phyloP scores from a whole-genome alignment of 37 sponge, comb jelly and placozoan species.

The Agelas oroides region DNA sequence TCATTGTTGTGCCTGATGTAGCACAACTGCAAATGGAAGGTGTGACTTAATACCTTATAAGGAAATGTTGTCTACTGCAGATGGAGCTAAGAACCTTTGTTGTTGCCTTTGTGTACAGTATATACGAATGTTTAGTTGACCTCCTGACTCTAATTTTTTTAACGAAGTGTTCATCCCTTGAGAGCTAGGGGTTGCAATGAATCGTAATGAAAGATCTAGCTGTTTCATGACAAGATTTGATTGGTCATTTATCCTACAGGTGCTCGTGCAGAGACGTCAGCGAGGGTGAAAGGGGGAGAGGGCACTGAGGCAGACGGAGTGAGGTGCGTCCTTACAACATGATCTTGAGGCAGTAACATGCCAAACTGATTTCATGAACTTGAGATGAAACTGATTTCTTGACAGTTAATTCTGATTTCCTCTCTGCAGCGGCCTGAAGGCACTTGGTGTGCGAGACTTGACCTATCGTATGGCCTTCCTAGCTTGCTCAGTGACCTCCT shows the following conservation, averaged over 20 bases:
- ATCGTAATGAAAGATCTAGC: too few species aligned
- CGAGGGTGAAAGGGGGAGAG: conserved; percentile 49
- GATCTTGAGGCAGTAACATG: background rate
- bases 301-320: conserved; percentile 78
- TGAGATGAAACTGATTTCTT: background rate
- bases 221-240: too few species aligned
- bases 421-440: conserved; percentile 83
- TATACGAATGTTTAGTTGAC: too few species aligned
- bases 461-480: conserved; percentile 96
- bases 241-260: too few species aligned
- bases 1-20: conserved; percentile 98
- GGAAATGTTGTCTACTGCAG: conserved; percentile 3
- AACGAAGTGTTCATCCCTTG: too few species aligned
- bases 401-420: background rate
- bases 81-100: too few species aligned
- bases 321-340: conserved; percentile 4
- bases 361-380: background rate
- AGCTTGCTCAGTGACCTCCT: conserved; percentile 83
- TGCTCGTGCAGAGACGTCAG: conserved; percentile 74
- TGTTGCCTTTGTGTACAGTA: too few species aligned
- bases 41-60: background rate
- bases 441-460: conserved; percentile 96
- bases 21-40: conserved; percentile 82
- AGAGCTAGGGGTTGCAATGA: too few species aligned
- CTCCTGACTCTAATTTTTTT: too few species aligned